Base-by-base conservation (phyloP, 2,888 invertebrate species). In the Sminthurides aquaticus region DNA sequence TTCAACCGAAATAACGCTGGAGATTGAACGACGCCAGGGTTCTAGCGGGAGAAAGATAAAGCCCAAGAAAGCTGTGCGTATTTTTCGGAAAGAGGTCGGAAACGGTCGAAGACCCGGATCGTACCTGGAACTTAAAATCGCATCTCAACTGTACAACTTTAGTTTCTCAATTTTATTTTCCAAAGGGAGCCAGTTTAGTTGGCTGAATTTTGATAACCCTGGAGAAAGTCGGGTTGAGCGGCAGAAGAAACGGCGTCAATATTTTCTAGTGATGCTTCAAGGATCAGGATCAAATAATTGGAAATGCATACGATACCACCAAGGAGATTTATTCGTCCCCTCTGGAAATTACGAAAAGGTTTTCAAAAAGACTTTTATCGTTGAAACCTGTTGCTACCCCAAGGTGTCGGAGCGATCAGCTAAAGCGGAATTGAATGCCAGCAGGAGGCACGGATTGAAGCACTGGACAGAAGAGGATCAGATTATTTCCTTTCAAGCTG, bases 401-500 rank as follows among this genome's bases (percentile, higher is more conserved):
- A n/a, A n/a, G n/a, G n/a, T n/a, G n/a, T n/a, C n/a, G n/a, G n/a
- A n/a, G n/a, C n/a, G n/a, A n/a, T n/a, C n/a, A n/a, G n/a, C n/a
- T n/a, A n/a, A n/a, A n/a, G n/a, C n/a, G n/a, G 26, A 49, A 29
- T 20, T 22, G 11, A 59, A 15, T n/a, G 52, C n/a, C 5, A 52
- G 22, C n/a, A 22, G 22, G 52, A 22, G 52, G n/a, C 5, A 52
- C n/a, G 52, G 5, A 15, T 20, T 24, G 1, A 18, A 11, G 24
- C 5, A 18, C 22, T 20, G 25, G 2, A 3, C 20, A 26, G 2
- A 20, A 26, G 27, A 28, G 5, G 20, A 49, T 18, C 20, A 49
- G 27, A 22, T 63, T 18, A n/a, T 63, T 1, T 57, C 63, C 34
- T 57, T 63, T 52, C 29, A 52, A 52, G 57, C 52, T 2, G 63